Evolutionary conservation across 64 coral and sea anemone species (phyloP), one percentile per base, ranked within the genome.

Genomic region (Pocillopora verrucosa): DNA sequence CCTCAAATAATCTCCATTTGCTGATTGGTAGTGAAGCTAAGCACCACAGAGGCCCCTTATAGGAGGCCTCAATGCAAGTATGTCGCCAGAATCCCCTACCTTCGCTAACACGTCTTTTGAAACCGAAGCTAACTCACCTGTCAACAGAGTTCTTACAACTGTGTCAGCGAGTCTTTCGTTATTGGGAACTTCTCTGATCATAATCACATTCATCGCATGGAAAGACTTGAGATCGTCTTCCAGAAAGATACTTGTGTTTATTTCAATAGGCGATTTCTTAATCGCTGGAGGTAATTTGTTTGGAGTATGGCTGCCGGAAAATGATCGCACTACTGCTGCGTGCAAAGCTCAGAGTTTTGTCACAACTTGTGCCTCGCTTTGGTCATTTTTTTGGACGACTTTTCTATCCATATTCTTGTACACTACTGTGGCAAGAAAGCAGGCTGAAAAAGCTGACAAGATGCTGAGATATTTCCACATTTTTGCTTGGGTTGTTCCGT

Each of bases 331-430:
- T 51, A 51, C 65, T 37, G 73, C 17, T 9, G 19, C 87, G 5
- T 98, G 96, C 65, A 17, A 78, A 34, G 36, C 86, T 15, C 96
- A 98, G 26, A 94, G 93, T 81, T 94, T 94, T 75, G 74, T 98
- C 25, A 92, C 93, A 62, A 94, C 96, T 76, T 86, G 75, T 58
- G 79, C 96, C 14, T 80, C 87, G 16, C 30, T 98, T 11, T 98
- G 96, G 70, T 98, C 96, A 2, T 98, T 98, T 77, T 98, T 94
- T 62, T 98, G 96, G 96, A 98, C 96, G 22, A 89, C 93, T 36
- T 98, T 94, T 25, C 73, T 98, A 20, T 87, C 96, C 14, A n/a
- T 90, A 35, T 98, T 83, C 72, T 34, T 98, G 59, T 92, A 92
- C 73, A 68, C 76, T 82, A 79, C 58, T 13, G 63, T 98, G 24